phyloP scores from a whole-genome alignment of 2,888 invertebrate genomes.

The Ceraclea dissimilis region DNA sequence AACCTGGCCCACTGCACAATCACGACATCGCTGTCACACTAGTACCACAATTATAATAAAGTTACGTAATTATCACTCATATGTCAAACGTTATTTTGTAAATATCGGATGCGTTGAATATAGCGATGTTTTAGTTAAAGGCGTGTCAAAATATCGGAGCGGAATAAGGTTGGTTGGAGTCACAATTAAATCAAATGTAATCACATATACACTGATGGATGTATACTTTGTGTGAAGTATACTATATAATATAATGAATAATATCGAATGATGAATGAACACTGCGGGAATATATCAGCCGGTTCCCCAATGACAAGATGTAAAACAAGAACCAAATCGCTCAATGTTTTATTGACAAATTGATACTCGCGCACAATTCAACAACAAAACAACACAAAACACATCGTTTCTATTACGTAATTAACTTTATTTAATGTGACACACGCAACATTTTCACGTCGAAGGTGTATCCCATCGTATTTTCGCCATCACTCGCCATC shows the following conservation, averaged over 20 bases:
- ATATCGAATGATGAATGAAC: slow-evolving; percentile 23
- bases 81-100: slow-evolving; percentile 21
- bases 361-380: slow-evolving; percentile 29
- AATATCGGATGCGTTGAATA: slow-evolving; percentile 33
- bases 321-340: slow-evolving; percentile 36
- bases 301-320: slow-evolving; percentile 52
- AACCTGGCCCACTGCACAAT: slow-evolving; percentile 1
- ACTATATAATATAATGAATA: background rate
- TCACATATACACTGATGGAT: slow-evolving; percentile 49
- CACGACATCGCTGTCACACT: slow-evolving; percentile 21
- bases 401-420: slow-evolving; percentile 34
- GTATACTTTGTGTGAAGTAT: background rate
- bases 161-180: slow-evolving; percentile 45
- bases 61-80: slow-evolving; percentile 47
- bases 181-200: slow-evolving; percentile 44
- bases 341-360: slow-evolving; percentile 35
- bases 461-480: slow-evolving; percentile 50
- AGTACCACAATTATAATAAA: slow-evolving; percentile 38
- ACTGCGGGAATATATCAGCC: slow-evolving; percentile 51
- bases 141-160: slow-evolving; percentile 47
- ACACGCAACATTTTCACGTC: slow-evolving; percentile 51
- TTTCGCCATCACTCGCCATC: slow-evolving; percentile 53
- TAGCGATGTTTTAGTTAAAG: slow-evolving; percentile 50
- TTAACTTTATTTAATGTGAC: slow-evolving; percentile 36
- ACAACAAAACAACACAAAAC: slow-evolving; percentile 18